Evolutionary conservation across 2,797 vertebrate genomes (phyloP), one percentile per base, ranked within the genome.

Genomic region (Sebastes iracundus): DNA sequence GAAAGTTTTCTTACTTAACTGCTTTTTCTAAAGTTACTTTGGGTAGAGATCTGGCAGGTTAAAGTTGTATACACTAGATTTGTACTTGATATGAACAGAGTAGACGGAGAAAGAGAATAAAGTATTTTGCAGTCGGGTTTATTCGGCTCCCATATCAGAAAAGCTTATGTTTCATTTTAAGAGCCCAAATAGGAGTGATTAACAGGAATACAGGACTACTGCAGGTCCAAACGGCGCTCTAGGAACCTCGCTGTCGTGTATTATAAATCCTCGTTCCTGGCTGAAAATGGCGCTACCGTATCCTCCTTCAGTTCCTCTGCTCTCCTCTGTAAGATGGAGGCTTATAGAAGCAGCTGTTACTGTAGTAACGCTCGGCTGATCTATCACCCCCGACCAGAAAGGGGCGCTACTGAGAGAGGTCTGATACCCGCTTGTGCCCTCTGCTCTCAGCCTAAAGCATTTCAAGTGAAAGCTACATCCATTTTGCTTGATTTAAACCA

Each of bases 291-390:
- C 89, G 89, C 89, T 76, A 75, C 81, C 82, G 75, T 89, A 87
- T 91, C 86, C 82, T 67, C 62, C 85, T 86, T 83, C 85, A 83
- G 72, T 68, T 87, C 73, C 80, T 81, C 84, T 59, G 76, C 81
- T 83, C 80, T 78, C 67, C 60, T 79, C 88, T 92, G 86, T 92
- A 94, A 95, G 89, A 95, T 94, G 93, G 93, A 94, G 93, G 93
- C 88, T 86, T 72, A 38, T 38, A 62, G 68, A 84, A 86, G 88
- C 93, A 93, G 94, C 94, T 95, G 95, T 94, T 92, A 90, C 90
- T 88, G 88, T 87, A 89, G 88, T 90, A 92, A 87, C 82, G 84
- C 86, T 70, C 7, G 81, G 82, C 68, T 84, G 80, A 75, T 84
- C 88, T 92, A 83, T 84, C 86, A 75, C 81, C 90, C 90, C 90